Evolutionary conservation across 2,113 vertebrate species (phyloP), one percentile per base, ranked within the genome.

Genomic region (Periophthalmodon schlosseri): DNA sequence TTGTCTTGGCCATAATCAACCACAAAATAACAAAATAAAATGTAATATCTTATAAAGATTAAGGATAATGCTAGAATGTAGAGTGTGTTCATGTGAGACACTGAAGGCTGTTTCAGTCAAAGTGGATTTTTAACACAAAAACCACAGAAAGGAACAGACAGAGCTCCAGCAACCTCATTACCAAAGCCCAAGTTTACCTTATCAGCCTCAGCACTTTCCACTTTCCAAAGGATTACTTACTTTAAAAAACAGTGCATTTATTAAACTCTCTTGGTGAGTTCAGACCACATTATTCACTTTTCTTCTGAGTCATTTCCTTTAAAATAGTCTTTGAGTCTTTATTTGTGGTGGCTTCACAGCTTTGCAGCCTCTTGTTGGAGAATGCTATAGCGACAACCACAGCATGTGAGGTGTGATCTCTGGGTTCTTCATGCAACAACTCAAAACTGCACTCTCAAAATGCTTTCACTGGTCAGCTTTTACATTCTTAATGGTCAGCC

Each of bases 371-470:
- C 15, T 49, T 23, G 2, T 24, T 6, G 5, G 65, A 16, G 66
- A 44, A 20, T 3, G 58, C 2, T 12, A 60, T 15, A 61, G 13
- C 21, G 49, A 54, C 50, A 21, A 46, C 18, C 61, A 56, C 65
- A 57, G 34, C 39, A 49, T 12, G 66, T 68, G 66, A 68, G 21
- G 66, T 47, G 39, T 68, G 39, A 68, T 68, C 36, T 49, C 20
- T 24, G 39, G n/a, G 21, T 49, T 28, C 28, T 28, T 47, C 66
- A 10, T 49, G 63, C 63, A 44, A 12, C 34, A 39, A n/a, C 36
- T 65, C 4, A 39, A 44, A 34, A 16, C 15, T 9, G 5, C 16
- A 9, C 28, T 3, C 5, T 16, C 28, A 7, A 21, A 65, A 39
- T n/a, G 1, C 34, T 64, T 10, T 64, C 15, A 3, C 56, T 23